Base-by-base conservation (phyloP, 2,113 vertebrate species). In the Erinaceus europaeus region DNA sequence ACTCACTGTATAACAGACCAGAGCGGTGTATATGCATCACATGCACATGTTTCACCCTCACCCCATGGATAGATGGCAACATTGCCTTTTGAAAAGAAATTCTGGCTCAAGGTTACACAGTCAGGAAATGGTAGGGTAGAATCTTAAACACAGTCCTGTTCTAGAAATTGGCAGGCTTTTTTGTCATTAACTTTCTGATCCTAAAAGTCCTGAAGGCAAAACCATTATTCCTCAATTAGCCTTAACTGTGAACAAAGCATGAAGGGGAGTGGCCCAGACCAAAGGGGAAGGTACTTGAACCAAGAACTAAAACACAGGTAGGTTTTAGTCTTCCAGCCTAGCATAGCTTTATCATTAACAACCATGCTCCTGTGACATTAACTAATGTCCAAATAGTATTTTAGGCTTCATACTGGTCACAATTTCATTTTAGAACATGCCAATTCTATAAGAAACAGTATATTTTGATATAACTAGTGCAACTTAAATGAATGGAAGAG, bases 361-460 rank as follows among this genome's bases (percentile, higher is more conserved):
- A 20, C 48, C 9, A 11, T 23, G 55, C 1, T 61, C 50, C 25
- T 50, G 2, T 53, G 48, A 72, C 15, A 15, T n/a, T n/a, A 29
- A 29, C 69, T 40, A 46, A 36, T 52, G 38, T 89, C 17, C 36
- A 85, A 29, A 27, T 68, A 81, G 36, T 67, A 7, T 65, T 84
- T 85, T 74, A 36, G 14, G 15, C 18, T 13, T 14, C 10, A n/a
- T n/a, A 29, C 59, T 50, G 14, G n/a, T 17, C 17, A 4, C 9
- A 29, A 40, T 84, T 89, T 89, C 44, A 77, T 59, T 89, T 89
- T 50, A 4, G 65, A 21, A 89, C 74, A 55, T 48, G 38, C 13
- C 13, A 46, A 38, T 77, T 90, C 76, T 76, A 34, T 74, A 81
- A 89, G 36, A 74, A 34, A 27, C 48, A 48, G 6, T 6, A 62